These are phyloP conservation scores for Origma solitaria DNA, from an alignment of 2,113 vertebrate species.

Conservation along the genomic window DNA sequence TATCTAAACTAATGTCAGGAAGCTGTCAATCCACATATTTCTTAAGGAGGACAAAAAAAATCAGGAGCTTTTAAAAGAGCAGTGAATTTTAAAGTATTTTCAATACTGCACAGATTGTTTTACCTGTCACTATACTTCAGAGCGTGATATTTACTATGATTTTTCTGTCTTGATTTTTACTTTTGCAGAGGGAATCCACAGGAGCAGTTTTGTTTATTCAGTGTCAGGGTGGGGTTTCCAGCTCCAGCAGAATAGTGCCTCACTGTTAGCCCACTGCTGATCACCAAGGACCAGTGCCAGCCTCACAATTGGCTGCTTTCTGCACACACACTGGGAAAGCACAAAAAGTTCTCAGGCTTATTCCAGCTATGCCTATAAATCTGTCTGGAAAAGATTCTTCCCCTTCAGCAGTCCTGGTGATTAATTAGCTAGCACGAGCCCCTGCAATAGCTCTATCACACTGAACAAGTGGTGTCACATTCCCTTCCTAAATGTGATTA, in stretches of 20 bases:
- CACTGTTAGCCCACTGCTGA: not conserved
- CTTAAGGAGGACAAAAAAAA: not conserved
- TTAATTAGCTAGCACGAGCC: not conserved
- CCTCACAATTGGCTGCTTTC: not conserved
- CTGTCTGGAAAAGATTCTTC: constrained; percentile 1
- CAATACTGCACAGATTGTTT: not conserved
- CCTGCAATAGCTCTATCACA: constrained; percentile 23
- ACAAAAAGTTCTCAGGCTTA: not conserved
- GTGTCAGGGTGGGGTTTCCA: not conserved
- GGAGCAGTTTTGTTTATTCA: not conserved
- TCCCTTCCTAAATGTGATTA: constrained; percentile 28
- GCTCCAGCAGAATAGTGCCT: not conserved
- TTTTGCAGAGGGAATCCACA: not conserved
- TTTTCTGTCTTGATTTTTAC: not conserved
- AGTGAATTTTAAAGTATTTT: not conserved
- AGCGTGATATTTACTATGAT: not conserved
- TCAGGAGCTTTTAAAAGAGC: not conserved
- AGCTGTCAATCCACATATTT: not conserved
- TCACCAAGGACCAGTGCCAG: not conserved
- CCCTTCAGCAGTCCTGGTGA: not conserved
- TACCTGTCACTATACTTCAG: not conserved
- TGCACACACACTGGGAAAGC: not conserved
- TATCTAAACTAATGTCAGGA: not conserved
- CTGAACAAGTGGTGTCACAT: not conserved
- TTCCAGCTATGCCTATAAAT: not conserved